Evolutionary conservation across 1,140 invertebrate genomes (phyloP), one percentile per base, ranked within the genome.

Genomic region (Drosophila pseudoobscura): DNA sequence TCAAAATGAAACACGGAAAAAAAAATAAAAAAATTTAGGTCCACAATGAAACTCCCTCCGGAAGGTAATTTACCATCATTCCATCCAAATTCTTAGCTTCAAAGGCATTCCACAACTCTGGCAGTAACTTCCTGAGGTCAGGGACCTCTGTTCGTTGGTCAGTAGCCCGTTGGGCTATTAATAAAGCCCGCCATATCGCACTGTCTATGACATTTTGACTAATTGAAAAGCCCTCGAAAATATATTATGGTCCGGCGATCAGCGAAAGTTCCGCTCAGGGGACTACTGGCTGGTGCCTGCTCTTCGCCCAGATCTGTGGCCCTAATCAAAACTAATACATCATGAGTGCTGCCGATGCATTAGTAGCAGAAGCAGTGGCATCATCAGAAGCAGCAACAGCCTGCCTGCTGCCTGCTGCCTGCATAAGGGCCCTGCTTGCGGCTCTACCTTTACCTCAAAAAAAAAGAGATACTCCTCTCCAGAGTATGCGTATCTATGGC

Each of bases 271-370:
- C 44, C 39, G 41, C 64, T 51, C 39, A 20, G 43, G 4, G 22
- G 44, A 47, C 13, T 44, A 52, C 31, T 56, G 47, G 7, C 8
- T 31, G 29, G 2, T 39, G 35, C 44, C 62, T 65, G 50, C 50
- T 61, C 58, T 51, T 39, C 35, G 20, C 35, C 35, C 35, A 39
- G 35, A 52, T 68, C 65, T 45, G 49, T 39, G 35, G 35, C 62
- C 73, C 80, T 89, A 89, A 89, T 89, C 85, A 89, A 85, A 89
- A 89, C 78, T 79, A 85, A 89, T 89, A 82, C 87, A 89, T 89
- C 87, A 89, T 87, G 78, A 44, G 50, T 77, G 64, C 83, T 88
- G 79, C 83, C 83, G 76, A 87, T 87, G 84, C 83, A 87, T 87
- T 87, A 87, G 83, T 53, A 69, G 74, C 55, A 55, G 46, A 17